Evolutionary conservation across 2,113 vertebrate genomes (phyloP), one percentile per base, ranked within the genome.

Genomic region (Heliornis fulica): DNA sequence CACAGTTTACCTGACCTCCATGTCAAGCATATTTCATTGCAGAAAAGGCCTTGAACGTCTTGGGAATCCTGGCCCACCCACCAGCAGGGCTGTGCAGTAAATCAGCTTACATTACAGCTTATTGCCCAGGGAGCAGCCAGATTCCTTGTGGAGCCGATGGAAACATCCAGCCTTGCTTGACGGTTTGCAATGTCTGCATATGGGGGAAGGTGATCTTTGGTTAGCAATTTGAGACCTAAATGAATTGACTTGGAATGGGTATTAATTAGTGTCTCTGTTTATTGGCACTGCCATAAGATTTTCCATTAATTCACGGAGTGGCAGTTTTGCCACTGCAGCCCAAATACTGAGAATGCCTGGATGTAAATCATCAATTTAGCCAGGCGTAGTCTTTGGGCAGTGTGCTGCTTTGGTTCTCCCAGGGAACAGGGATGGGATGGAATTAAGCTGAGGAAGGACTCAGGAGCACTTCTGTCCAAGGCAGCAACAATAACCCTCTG

Each of bases 111-210:
- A 6, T 17, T 8, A 3, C 29, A 89, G 64, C 66, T 72, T 66
- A 5, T 13, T 48, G 63, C 53, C 41, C 51, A 21, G 51, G 53
- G 83, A 69, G 45, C 81, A 72, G 74, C 40, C 69, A n/a, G 65
- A 45, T 9, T 50, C 43, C 61, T 64, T 0, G 0, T 3, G 0
- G 63, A 60, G 56, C 77, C 3, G 22, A 56, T 56, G 46, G 59
- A 84, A 84, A 51, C 20, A 6, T 43, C 60, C 56, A 92, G 51
- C 19, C 21, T 54, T 15, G 2, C 69, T 19, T 22, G 22, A 45
- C 68, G 38, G 68, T 84, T 59, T 66, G 46, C 65, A 54, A 7
- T n/a, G 50, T 18, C 70, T 4, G 3, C 34, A 31, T 61, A 61
- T n/a, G 48, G 53, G 43, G 32, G 25, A 79, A 70, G 72, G 78